Base-by-base conservation (phyloP, 2,888 invertebrate genomes). In the Tromatobia lineatoria region DNA sequence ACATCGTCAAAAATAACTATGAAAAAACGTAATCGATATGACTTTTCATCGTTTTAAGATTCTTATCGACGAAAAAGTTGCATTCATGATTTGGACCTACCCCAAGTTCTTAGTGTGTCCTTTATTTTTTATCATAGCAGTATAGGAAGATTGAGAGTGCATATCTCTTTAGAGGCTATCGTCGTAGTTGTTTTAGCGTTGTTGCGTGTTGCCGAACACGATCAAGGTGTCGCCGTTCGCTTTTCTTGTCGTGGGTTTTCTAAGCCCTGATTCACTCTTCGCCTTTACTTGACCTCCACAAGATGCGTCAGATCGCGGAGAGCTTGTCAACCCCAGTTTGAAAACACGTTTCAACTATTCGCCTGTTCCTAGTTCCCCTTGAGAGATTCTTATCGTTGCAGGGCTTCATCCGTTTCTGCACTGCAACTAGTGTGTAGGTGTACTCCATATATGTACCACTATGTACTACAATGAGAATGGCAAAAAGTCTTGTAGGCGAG, bases 281-380 rank as follows among this genome's bases (percentile, higher is more conserved):
- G 80, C 83, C 83, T 83, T 80, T 15, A 47, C 38, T 38, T 38
- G 77, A 73, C 80, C 66, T 69, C 71, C 34, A 45, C 67, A 29
- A 42, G 59, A 69, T 80, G 80, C 83, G 73, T 83, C 61, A 67
- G 61, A 66, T 71, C 23, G 61, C 67, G 66, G 50, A 69, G 64
- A 77, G 73, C 83, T 74, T 75, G 80, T 80, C 80, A 76, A 38
- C 50, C 64, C 47, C 54, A 29, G 47, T 67, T 25, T 45, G 71
- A 73, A 83, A 80, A 83, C 80, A 77, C 67, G 80, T 73, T 83
- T 76, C 67, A 83, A 71, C 80, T 83, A 80, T 83, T 83, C 80
- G 25, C 76, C 76, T 67, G 76, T 80, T 80, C 15, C 61, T 61
- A 47, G 59, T 59, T 73, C 73, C 45, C 59, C 29, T 29, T 59